These are phyloP conservation scores for Cephus nigrinus DNA, from an alignment of 2,888 invertebrate genomes.

Conservation along the genomic window DNA sequence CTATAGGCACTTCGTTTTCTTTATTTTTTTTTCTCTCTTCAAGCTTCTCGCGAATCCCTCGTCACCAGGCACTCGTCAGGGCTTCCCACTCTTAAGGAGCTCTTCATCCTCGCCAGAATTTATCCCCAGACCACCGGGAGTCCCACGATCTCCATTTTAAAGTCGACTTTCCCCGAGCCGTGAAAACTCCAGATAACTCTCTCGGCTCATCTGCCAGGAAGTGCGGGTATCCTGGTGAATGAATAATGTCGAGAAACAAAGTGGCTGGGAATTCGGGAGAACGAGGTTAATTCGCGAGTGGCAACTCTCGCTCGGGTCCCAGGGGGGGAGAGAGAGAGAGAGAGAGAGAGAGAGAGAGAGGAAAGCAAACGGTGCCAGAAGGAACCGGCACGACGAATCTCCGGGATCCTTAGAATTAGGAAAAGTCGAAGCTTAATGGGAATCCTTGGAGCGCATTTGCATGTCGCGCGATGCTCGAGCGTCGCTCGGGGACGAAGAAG, in stretches of 20 bases:
- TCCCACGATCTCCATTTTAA: not conserved
- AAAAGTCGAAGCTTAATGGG: conserved; percentile 18
- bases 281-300: not conserved
- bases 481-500: not conserved
- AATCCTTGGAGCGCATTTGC: conserved; percentile 16
- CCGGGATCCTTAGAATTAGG: not conserved
- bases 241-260: not conserved
- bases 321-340: not conserved
- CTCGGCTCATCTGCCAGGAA: not conserved
- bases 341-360: not conserved
- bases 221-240: not conserved
- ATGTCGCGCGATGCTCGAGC: not conserved
- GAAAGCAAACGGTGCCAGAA: not conserved
- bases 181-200: not conserved
- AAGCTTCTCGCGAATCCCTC: not conserved
- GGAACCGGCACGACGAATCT: not conserved
- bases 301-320: not conserved
- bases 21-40: not conserved
- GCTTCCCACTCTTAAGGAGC: not conserved
- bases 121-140: not conserved
- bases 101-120: not conserved
- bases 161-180: not conserved
- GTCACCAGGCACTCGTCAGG: not conserved
- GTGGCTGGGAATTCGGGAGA: not conserved
- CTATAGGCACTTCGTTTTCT: not conserved